Base-by-base conservation (phyloP, 2,888 invertebrate species). In the Trichopria drosophilae region DNA sequence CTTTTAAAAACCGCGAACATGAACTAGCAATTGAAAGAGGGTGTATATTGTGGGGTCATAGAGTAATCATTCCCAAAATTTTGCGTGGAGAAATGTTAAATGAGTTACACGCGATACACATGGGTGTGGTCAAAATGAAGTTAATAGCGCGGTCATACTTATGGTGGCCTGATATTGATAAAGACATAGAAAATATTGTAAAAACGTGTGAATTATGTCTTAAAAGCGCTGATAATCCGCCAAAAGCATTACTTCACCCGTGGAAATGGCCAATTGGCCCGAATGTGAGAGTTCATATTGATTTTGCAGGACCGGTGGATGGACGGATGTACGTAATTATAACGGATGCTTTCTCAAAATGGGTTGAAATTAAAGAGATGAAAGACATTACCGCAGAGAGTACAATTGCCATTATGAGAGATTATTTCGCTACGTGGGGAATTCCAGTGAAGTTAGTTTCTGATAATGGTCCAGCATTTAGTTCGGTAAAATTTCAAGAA, bases 261-360 rank as follows among this genome's bases (percentile, higher is more conserved):
- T n/a, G n/a, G n/a, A n/a, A n/a, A n/a, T n/a, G n/a, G n/a, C n/a
- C n/a, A n/a, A n/a, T n/a, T n/a, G n/a, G n/a, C n/a, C n/a, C n/a
- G n/a, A n/a, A n/a, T n/a, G n/a, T n/a, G n/a, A n/a, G n/a, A n/a
- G n/a, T n/a, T n/a, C n/a, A n/a, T n/a, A n/a, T n/a, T n/a, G n/a
- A n/a, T n/a, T n/a, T 60, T 26, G 37, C 51, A 15, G 57, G 58
- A 10, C 58, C 59, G 9, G 12, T 60, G 2, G 49, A 37, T 7
- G 53, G 46, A 0, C 43, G 44, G 22, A 62, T 61, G 61, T 59
- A 60, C 31, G 28, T 62, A 16, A 18, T 63, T n/a, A n/a, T n/a
- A n/a, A n/a, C n/a, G n/a, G n/a, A n/a, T n/a, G n/a, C n/a, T n/a
- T n/a, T n/a, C n/a, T n/a, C n/a, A n/a, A n/a, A n/a, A n/a, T n/a